These are phyloP conservation scores for Achatina immaculata DNA, from an alignment of 1,140 invertebrate genomes.

Conservation along the genomic window DNA sequence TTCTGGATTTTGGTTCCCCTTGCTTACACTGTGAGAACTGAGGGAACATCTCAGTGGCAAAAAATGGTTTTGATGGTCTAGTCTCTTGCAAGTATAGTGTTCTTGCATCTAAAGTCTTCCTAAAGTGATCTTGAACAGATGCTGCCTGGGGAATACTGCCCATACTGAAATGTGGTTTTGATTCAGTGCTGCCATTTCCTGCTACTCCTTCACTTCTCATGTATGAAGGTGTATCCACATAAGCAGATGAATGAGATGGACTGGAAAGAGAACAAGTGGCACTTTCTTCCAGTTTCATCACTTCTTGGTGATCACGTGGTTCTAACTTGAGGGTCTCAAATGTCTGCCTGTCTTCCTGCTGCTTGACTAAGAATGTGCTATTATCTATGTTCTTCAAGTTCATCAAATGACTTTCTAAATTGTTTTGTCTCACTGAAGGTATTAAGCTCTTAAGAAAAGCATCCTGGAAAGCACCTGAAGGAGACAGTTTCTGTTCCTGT, in stretches of 20 bases:
- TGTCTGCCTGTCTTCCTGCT: background rate
- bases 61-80: background rate
- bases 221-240: too few relatives aligned
- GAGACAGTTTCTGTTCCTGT: background rate
- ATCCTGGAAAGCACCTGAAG: background rate
- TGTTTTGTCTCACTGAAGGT: too few relatives aligned
- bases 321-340: background rate
- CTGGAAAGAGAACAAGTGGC: background rate
- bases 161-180: background rate
- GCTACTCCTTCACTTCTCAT: background rate
- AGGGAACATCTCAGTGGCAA: background rate
- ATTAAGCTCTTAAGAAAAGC: too few relatives aligned
- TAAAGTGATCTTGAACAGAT: background rate
- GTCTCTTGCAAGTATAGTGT: background rate
- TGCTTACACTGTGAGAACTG: background rate
- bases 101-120: background rate
- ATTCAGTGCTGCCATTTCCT: background rate
- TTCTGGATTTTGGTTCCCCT: too few relatives aligned
- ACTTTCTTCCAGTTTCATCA: background rate
- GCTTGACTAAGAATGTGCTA: too few relatives aligned
- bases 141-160: background rate
- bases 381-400: too few relatives aligned
- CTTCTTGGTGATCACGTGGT: background rate
- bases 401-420: too few relatives aligned
- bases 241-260: background rate